These are phyloP conservation scores for Arremon brunneinucha DNA, from an alignment of 2,797 vertebrate genomes.

Conservation along the genomic window DNA sequence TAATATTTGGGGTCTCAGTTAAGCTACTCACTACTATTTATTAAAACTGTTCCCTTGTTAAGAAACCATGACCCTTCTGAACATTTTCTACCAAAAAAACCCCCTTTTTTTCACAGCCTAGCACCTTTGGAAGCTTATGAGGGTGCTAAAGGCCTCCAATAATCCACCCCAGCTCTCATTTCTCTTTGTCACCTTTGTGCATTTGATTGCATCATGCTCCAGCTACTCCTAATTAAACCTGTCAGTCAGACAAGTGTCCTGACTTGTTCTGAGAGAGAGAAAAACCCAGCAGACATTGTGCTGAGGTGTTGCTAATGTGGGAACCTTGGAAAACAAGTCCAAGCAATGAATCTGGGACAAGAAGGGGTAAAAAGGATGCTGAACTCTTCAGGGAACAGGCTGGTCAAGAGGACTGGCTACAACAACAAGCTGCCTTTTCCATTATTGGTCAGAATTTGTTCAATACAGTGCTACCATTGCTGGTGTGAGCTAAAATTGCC, in stretches of 20 bases:
- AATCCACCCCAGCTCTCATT: background rate
- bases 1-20: background rate
- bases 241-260: constrained; percentile 10
- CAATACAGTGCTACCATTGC: background rate
- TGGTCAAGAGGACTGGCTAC: background rate
- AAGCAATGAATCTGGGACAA: background rate
- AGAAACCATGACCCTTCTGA: background rate
- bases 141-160: background rate
- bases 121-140: background rate
- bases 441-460: background rate
- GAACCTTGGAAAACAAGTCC: background rate
- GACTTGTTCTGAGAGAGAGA: background rate
- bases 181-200: constrained; percentile 9
- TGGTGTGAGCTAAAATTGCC: background rate
- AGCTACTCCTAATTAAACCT: constrained; percentile 48
- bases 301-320: background rate
- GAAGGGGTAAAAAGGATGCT: background rate
- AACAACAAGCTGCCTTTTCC: background rate
- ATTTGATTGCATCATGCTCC: background rate
- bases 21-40: background rate
- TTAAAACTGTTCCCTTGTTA: background rate
- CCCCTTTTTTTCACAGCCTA: background rate
- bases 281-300: background rate
- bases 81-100: background rate
- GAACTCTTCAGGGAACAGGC: background rate